A percentile compares a stretch with the other conserved stretches of the same genome.
phyloP scores from a whole-genome alignment of 2,797 vertebrate species.

The Nasua narica region DNA sequence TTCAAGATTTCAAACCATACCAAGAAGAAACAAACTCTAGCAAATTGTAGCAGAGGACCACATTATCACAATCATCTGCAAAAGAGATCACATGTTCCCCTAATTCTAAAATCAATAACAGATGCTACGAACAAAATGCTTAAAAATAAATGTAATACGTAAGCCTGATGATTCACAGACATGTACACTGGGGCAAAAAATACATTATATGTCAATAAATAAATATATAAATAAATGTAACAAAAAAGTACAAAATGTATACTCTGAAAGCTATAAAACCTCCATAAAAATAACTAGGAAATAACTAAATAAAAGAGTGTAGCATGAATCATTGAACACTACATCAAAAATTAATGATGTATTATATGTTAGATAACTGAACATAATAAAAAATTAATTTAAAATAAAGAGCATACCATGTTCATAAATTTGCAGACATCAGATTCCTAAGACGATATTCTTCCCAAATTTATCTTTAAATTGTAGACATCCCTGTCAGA shows the following conservation, averaged over 20 bases:
- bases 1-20: neutral
- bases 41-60: neutral
- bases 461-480: neutral
- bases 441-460: neutral
- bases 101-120: neutral
- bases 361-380: no score
- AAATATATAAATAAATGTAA: neutral
- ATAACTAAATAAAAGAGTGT: neutral
- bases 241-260: neutral
- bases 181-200: no score
- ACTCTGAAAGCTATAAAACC: neutral
- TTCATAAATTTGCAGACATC: neutral
- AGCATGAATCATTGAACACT: no score
- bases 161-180: no score
- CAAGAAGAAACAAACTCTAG: neutral
- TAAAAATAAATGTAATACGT: neutral
- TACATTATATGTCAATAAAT: no score
- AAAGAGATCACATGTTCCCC: neutral
- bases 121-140: neutral
- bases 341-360: no score
- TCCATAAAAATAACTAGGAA: neutral
- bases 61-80: neutral
- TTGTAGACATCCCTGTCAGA: neutral
- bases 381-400: no score
- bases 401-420: neutral